These are phyloP conservation scores for Rhodophaea formosa DNA, from an alignment of 2,888 invertebrate species.

Conservation along the genomic window DNA sequence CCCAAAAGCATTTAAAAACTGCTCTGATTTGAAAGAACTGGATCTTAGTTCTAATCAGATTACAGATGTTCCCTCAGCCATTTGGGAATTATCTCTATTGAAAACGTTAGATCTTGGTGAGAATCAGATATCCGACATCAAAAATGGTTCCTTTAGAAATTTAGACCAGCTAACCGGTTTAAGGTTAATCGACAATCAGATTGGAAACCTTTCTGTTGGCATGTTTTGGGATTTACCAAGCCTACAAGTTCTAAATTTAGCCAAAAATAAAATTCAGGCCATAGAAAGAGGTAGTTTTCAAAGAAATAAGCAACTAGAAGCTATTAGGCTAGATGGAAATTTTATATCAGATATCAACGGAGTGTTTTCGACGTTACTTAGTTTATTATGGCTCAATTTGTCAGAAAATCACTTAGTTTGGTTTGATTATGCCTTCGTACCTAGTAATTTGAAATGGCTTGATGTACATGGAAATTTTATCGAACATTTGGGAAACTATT, in stretches of 20 bases:
- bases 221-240: slow-evolving; percentile 93
- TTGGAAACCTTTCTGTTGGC: slow-evolving; percentile 89
- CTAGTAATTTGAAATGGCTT: slow-evolving; percentile 92
- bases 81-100: slow-evolving; percentile 89
- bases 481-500: slow-evolving; percentile 92
- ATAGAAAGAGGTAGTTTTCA: slow-evolving; percentile 92
- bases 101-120: slow-evolving; percentile 95
- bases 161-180: slow-evolving; percentile 93
- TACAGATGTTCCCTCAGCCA: slow-evolving; percentile 88
- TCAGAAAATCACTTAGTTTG: slow-evolving; percentile 94
- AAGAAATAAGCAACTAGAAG: slow-evolving; percentile 90
- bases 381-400: slow-evolving; percentile 91
- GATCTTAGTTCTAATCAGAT: slow-evolving; percentile 94
- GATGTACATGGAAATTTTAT: slow-evolving; percentile 95
- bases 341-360: slow-evolving; percentile 94
- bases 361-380: slow-evolving; percentile 90
- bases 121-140: slow-evolving; percentile 92
- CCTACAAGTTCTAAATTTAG: slow-evolving; percentile 91
- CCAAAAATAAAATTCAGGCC: slow-evolving; percentile 92
- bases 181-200: slow-evolving; percentile 93
- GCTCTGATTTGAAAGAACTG: slow-evolving; percentile 92
- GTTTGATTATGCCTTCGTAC: slow-evolving; percentile 96
- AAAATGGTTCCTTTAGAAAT: slow-evolving; percentile 91
- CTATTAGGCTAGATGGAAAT: slow-evolving; percentile 93
- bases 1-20: slow-evolving; percentile 91